phyloP scores from a whole-genome alignment of 2,888 invertebrate genomes.

The Noctua janthina region DNA sequence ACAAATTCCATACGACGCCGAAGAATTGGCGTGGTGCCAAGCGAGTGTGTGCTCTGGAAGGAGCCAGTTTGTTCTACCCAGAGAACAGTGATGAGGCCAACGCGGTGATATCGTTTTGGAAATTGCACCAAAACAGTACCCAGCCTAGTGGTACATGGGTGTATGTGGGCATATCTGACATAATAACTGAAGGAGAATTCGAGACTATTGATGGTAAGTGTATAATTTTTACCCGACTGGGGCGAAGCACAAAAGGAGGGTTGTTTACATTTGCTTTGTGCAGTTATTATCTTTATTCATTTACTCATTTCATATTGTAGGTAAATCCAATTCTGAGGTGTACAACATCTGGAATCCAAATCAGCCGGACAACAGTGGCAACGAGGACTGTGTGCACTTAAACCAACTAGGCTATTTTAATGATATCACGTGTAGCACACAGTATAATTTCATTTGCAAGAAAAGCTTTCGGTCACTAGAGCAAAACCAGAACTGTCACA shows the following conservation, averaged over 20 bases:
- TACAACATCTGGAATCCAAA: constrained; percentile 77
- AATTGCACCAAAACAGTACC: neutral
- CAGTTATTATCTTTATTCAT: too few relatives aligned
- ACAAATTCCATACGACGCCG: neutral
- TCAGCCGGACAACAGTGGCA: constrained; percentile 77
- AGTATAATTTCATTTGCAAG: constrained; percentile 80
- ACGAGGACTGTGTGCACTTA: constrained; percentile 74
- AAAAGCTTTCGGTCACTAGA: constrained; percentile 73
- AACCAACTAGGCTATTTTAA: constrained; percentile 63
- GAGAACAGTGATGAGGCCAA: neutral
- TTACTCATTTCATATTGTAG: constrained; percentile 65
- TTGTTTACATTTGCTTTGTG: too few relatives aligned
- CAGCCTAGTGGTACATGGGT: neutral
- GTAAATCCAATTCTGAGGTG: constrained; percentile 73
- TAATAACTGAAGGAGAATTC: constrained; percentile 1
- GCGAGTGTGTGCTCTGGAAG: neutral
- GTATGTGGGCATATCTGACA: constrained; percentile 3
- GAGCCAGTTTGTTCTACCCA: constrained; percentile 1
- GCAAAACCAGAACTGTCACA: constrained; percentile 77
- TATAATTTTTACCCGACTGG: neutral
- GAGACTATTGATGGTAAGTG: neutral
- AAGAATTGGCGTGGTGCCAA: neutral
- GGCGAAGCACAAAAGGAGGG: too few relatives aligned
- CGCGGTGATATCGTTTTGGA: neutral
- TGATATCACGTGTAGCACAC: constrained; percentile 74